Percentiles rank a stretch among this genome's conserved stretches.
phyloP scores from a whole-genome alignment of 2,113 vertebrate species.

The Tragelaphus scriptus region DNA sequence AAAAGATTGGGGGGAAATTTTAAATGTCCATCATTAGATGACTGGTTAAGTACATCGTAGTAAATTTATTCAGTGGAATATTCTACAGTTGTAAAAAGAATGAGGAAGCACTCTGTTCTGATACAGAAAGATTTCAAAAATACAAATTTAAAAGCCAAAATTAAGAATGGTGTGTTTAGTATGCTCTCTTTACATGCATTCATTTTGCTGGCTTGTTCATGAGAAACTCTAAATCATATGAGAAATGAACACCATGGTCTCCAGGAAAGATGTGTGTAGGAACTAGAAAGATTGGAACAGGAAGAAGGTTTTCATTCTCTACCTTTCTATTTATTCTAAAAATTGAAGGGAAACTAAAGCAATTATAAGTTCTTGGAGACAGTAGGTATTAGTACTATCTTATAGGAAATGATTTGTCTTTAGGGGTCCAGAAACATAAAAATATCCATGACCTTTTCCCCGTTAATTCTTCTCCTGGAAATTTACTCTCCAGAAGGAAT shows the following conservation, averaged over 20 bases:
- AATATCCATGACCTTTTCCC: background rate
- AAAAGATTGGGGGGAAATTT: background rate
- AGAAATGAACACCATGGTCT: background rate
- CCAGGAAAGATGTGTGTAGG: background rate
- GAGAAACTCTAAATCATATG: background rate
- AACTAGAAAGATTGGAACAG: background rate
- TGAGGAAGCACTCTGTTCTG: background rate
- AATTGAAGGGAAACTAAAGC: background rate
- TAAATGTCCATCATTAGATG: background rate
- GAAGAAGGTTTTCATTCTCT: background rate
- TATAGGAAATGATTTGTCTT: background rate
- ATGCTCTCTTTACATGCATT: background rate
- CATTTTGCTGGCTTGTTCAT: background rate
- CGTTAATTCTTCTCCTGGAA: background rate
- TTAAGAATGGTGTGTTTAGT: background rate
- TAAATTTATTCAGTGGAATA: background rate
- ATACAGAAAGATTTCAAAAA: background rate
- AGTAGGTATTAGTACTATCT: background rate
- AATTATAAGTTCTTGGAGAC: background rate
- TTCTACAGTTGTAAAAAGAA: background rate
- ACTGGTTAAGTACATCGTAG: background rate
- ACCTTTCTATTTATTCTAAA: background rate
- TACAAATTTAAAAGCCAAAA: background rate
- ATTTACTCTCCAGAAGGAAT: background rate
- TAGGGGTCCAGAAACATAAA: background rate